Evolutionary conservation across 2,797 vertebrate genomes (phyloP).

Genomic region (Margarornis squamiger): DNA sequence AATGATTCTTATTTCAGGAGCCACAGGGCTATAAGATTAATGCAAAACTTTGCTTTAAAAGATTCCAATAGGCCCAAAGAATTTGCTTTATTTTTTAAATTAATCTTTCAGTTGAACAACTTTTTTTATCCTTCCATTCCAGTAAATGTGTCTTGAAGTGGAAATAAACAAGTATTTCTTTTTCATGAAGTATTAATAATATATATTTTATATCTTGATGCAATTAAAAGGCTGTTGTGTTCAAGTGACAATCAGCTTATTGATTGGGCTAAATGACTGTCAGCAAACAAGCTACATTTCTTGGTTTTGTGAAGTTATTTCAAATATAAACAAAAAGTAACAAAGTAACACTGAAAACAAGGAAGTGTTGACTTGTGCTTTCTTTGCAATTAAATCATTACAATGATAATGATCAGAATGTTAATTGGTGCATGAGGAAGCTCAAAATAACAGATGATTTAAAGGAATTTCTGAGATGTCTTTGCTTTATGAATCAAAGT

Average conservation of each 20-base stretch:
- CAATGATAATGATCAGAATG: background rate
- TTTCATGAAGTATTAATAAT: background rate
- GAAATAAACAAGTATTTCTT: background rate
- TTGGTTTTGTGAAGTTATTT: background rate
- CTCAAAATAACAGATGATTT: background rate
- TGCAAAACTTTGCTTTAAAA: background rate
- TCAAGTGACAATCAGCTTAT: background rate
- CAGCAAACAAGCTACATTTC: background rate
- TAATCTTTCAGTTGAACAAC: background rate
- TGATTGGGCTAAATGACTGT: background rate
- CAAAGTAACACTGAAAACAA: background rate
- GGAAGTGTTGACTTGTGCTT: background rate
- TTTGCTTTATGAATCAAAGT: background rate
- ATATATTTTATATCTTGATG: background rate
- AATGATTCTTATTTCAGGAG: background rate
- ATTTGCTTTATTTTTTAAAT: background rate
- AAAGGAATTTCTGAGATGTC: background rate
- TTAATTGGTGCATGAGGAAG: background rate
- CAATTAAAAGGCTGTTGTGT: background rate
- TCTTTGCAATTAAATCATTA: background rate
- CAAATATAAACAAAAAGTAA: background rate
- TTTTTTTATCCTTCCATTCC: background rate
- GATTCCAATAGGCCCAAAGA: background rate
- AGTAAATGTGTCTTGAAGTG: background rate
- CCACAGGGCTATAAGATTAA: background rate